Base-by-base conservation (phyloP, 2,113 vertebrate genomes). In the Pelvicachromis taeniatus region DNA sequence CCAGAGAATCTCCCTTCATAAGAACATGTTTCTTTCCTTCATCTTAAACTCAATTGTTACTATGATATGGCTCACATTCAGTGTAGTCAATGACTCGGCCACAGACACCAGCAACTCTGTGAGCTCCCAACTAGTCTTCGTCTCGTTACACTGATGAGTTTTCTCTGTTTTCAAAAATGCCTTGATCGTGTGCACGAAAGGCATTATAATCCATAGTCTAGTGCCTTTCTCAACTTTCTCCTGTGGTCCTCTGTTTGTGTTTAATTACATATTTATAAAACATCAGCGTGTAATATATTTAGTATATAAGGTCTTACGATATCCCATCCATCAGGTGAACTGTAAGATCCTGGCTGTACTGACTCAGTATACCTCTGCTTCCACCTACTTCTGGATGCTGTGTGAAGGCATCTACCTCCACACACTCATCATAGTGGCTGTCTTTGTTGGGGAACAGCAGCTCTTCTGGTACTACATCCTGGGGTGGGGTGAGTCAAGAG, bases 391-490 rank as follows among this genome's bases (percentile, higher is more conserved):
- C 93, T 97, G 96, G 96, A 97, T 97, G 96, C 93, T 97, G 87
- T 97, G 96, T 83, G 95, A 97, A 68, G 96, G 96, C 17, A 97
- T 97, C 88, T 97, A 97, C 89, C 95, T 97, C 26, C 96, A 97
- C 94, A 97, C 96, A 0, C 96, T 97, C 90, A 96, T 97, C 89
- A 95, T 97, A 3, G 96, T 97, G 89, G 96, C 96, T 0, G 96
- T 97, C 45, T 97, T 97, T 86, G 95, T 96, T 1, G 96, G 96
- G 48, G 94, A 97, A 65, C 96, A 97, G 88, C 94, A 96, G 78
- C 94, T 97, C 82, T 92, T 94, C 86, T 97, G 96, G 96, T 97
- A 97, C 89, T 96, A 96, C 58, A 54, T 96, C 77, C 93, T 97
- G 81, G 96, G 96, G 55, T 97, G 96, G 96, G 96, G 96, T 97